These are phyloP conservation scores for Prolemur simus DNA, from an alignment of 2,113 vertebrate genomes.

Conservation along the genomic window DNA sequence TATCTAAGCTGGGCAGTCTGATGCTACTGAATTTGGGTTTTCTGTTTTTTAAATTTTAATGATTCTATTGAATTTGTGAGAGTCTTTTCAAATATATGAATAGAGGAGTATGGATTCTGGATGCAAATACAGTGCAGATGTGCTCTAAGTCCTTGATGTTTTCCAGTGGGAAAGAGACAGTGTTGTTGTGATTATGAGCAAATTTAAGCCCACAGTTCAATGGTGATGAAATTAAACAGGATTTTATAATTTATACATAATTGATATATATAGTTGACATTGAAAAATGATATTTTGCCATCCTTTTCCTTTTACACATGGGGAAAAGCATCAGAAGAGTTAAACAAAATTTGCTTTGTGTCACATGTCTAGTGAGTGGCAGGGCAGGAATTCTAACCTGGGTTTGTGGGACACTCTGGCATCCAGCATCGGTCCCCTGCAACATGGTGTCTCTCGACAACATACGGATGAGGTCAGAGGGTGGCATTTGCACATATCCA, in stretches of 20 bases:
- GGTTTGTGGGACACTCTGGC: too few relatives aligned
- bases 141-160: not conserved
- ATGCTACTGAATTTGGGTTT: not conserved
- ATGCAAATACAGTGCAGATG: too few relatives aligned
- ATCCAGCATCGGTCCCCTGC: fast-evolving
- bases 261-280: not conserved
- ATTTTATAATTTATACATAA: not conserved
- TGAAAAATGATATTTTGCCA: not conserved
- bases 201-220: slow-evolving; percentile 56
- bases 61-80: not conserved
- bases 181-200: not conserved
- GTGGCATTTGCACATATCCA: not conserved
- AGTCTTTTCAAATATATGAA: not conserved
- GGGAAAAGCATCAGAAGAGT: not conserved
- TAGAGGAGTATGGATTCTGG: not conserved
- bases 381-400: not conserved
- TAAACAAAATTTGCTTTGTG: not conserved
- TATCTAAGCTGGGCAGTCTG: not conserved
- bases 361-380: not conserved
- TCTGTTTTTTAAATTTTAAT: too few relatives aligned
- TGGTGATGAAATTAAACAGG: slow-evolving; percentile 52
- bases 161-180: not conserved
- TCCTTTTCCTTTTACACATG: not conserved
- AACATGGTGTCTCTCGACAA: not conserved
- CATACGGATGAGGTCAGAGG: not conserved